Conservation (phyloP, 2,113 vertebrate species). For the Otis tarda region DNA sequence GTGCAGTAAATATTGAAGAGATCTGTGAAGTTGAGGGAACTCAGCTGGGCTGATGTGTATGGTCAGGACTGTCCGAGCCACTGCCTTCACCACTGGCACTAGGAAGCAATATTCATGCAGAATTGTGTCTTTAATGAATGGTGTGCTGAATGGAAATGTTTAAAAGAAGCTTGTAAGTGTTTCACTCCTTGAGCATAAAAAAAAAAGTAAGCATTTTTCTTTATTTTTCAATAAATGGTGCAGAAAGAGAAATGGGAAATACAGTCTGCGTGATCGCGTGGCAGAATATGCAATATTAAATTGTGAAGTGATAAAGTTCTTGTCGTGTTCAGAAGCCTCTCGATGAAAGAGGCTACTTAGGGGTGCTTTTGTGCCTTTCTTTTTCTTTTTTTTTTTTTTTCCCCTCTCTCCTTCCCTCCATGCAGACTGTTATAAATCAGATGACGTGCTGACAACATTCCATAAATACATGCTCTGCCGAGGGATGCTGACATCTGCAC, state of each 20-base stretch:
- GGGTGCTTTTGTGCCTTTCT: not conserved
- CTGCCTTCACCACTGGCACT: not conserved
- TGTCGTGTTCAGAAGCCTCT: not conserved
- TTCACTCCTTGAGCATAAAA: not conserved
- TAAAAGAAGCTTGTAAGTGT: not conserved
- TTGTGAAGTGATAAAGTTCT: not conserved
- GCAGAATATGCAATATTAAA: not conserved
- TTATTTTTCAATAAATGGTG: not conserved
- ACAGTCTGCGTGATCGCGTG: rapidly evolving
- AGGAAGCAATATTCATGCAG: not conserved
- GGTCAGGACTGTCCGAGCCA: not conserved
- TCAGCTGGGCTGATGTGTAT: not conserved
- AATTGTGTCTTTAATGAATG: not conserved
- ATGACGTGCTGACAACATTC: not conserved
- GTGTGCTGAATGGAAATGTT: not conserved
- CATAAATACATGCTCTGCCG: not conserved
- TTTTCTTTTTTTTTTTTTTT: not conserved
- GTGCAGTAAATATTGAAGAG: not conserved
- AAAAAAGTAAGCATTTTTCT: not conserved
- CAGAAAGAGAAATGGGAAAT: not conserved
- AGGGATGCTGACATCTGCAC: not conserved
- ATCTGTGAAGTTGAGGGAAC: not conserved
- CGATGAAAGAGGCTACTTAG: not conserved
- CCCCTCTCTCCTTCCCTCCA: not conserved
- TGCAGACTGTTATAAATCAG: not conserved